Percentiles rank a stretch among this genome's conserved stretches.
Conservation (phyloP, 2,797 vertebrate species). For the Erpetoichthys calabaricus region DNA sequence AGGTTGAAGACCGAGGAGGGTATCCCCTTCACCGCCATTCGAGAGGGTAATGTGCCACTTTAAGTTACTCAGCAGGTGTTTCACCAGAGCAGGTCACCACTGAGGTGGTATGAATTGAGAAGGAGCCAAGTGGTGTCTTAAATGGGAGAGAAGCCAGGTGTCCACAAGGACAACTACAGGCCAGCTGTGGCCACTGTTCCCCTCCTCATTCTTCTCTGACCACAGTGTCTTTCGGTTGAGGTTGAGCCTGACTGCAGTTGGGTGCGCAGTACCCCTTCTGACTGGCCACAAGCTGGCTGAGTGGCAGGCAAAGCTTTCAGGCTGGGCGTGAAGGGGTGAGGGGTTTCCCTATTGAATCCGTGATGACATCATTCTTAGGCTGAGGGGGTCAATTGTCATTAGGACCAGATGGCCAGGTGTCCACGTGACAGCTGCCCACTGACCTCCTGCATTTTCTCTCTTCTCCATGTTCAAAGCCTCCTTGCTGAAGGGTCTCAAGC, state of each 20-base stretch:
- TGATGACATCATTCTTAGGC: too few species aligned
- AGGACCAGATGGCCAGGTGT: slow-evolving; percentile 14
- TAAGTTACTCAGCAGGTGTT: background rate
- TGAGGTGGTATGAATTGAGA: background rate
- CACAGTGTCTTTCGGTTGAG: background rate
- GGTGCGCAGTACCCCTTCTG: too few species aligned
- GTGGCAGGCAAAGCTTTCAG: too few species aligned
- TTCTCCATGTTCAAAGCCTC: slow-evolving; percentile 54
- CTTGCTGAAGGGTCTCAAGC: slow-evolving; percentile 77
- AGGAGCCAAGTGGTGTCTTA: background rate
- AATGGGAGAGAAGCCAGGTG: slow-evolving; percentile 1
- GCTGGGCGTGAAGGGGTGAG: too few species aligned
- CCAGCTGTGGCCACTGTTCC: too few species aligned
- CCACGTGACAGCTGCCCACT: slow-evolving; percentile 5
- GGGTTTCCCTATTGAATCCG: too few species aligned
- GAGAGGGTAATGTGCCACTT: slow-evolving; percentile 54
- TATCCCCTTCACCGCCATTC: slow-evolving; percentile 71
- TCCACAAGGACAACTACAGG: slow-evolving; percentile 17
- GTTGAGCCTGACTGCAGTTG: too few species aligned
- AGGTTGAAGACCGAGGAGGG: slow-evolving; percentile 71
- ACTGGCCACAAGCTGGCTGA: too few species aligned
- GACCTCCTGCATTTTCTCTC: background rate
- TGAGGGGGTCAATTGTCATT: background rate
- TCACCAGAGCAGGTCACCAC: background rate
- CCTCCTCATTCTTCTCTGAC: background rate